These are phyloP conservation scores for Melanostoma scalare DNA, from an alignment of 2,888 invertebrate genomes.

Conservation along the genomic window DNA sequence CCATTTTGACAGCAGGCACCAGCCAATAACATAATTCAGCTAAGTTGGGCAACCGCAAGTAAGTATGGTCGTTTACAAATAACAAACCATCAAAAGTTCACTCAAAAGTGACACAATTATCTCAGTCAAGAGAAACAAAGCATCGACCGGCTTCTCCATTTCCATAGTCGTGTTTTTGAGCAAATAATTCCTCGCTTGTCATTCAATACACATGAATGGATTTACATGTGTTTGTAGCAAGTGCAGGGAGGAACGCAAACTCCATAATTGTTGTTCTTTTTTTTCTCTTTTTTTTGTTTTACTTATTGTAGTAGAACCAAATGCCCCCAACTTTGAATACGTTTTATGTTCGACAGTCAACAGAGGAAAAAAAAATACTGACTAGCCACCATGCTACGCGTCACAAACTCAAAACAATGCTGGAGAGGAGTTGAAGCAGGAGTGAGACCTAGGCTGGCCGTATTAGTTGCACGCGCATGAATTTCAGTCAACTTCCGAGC, in stretches of 20 bases:
- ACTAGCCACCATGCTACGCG: conserved; percentile 19
- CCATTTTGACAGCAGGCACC: conserved; percentile 45
- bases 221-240: conserved; percentile 33
- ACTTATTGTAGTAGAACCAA: conserved; percentile 14
- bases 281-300: conserved; percentile 10
- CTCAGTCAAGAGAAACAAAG: conserved; percentile 18
- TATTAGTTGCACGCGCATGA: conserved; percentile 73
- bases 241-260: conserved; percentile 47
- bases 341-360: neutral
- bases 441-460: conserved; percentile 36
- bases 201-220: conserved; percentile 35
- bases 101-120: conserved; percentile 66
- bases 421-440: conserved; percentile 37
- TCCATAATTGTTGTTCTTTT: neutral
- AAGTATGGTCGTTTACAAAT: neutral
- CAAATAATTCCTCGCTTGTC: conserved; percentile 35
- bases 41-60: conserved; percentile 56
- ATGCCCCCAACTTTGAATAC: conserved; percentile 70
- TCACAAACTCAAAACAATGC: conserved; percentile 38
- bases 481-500: conserved; percentile 75
- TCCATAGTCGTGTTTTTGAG: neutral
- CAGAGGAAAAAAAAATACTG: neutral
- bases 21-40: conserved; percentile 7
- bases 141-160: neutral
- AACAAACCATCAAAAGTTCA: conserved; percentile 63